A percentile compares a stretch with the other conserved stretches of the same genome.
Evolutionary conservation across 2,797 vertebrate species (phyloP).

Genomic region (Tragopan temminckii): DNA sequence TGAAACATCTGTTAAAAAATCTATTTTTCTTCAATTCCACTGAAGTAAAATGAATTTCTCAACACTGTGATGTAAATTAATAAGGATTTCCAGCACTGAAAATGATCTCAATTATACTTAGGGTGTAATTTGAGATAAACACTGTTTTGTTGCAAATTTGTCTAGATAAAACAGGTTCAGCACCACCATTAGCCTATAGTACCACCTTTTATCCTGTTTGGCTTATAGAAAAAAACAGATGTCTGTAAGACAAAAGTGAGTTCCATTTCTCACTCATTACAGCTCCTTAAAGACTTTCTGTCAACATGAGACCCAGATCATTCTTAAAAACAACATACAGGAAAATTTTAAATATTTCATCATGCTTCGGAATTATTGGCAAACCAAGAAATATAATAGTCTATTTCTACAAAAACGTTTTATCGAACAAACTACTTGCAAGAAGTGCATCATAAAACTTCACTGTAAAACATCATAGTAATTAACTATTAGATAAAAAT

Average conservation of each 20-base stretch:
- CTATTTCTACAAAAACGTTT: constrained; percentile 4
- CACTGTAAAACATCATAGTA: neutral
- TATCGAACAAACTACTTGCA: neutral
- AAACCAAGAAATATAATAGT: neutral
- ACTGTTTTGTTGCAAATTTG: neutral
- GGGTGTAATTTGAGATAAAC: neutral
- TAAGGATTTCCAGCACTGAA: constrained; percentile 6
- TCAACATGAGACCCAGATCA: neutral
- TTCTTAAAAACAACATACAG: neutral
- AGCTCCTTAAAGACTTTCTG: neutral
- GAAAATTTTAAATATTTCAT: neutral
- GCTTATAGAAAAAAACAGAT: neutral
- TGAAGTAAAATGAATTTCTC: constrained; percentile 26
- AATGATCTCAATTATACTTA: constrained; percentile 19
- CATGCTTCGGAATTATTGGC: neutral
- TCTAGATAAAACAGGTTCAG: constrained; percentile 36
- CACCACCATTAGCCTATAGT: constrained; percentile 49
- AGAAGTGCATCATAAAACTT: neutral
- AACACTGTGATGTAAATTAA: constrained; percentile 19
- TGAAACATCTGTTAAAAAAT: neutral
- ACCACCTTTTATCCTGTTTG: neutral
- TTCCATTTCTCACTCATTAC: neutral
- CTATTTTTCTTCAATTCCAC: neutral
- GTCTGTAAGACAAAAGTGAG: neutral
- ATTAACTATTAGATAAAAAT: neutral